phyloP scores from a whole-genome alignment of 2,797 vertebrate genomes.

The Darevskia nairensis region DNA sequence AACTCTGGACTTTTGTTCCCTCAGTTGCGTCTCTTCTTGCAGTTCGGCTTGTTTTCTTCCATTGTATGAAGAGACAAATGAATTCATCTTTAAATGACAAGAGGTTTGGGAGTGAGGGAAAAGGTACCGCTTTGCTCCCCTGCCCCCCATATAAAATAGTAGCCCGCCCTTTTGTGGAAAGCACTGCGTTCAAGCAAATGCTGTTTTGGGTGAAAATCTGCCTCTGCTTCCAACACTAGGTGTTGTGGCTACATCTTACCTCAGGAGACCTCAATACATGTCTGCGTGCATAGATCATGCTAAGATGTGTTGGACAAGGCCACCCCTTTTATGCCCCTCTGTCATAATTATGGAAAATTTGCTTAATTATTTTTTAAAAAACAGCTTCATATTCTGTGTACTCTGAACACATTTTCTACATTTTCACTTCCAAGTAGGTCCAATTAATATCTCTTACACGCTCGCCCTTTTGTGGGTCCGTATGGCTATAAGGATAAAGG shows the following conservation, averaged over 20 bases:
- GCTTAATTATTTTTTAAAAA: background rate
- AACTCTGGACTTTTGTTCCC: too few species aligned
- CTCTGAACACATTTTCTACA: background rate
- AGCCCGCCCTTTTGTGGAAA: too few species aligned
- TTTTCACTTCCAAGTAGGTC: background rate
- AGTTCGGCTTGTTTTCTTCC: too few species aligned
- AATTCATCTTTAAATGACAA: background rate
- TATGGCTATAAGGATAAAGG: background rate
- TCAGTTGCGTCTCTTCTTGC: too few species aligned
- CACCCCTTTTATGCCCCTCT: background rate
- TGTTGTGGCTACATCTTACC: background rate
- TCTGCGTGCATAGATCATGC: too few species aligned
- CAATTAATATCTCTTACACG: background rate
- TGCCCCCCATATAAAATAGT: background rate
- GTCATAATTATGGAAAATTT: background rate
- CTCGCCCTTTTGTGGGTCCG: background rate
- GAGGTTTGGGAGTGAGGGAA: background rate
- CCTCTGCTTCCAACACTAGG: background rate
- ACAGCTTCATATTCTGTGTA: background rate
- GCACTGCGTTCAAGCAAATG: too few species aligned
- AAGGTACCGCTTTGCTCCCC: background rate
- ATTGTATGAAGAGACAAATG: background rate
- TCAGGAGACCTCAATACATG: background rate
- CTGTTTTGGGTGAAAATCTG: background rate
- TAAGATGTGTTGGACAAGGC: background rate